phyloP scores from a whole-genome alignment of 2,888 invertebrate species.

The Conistra vaccinii region DNA sequence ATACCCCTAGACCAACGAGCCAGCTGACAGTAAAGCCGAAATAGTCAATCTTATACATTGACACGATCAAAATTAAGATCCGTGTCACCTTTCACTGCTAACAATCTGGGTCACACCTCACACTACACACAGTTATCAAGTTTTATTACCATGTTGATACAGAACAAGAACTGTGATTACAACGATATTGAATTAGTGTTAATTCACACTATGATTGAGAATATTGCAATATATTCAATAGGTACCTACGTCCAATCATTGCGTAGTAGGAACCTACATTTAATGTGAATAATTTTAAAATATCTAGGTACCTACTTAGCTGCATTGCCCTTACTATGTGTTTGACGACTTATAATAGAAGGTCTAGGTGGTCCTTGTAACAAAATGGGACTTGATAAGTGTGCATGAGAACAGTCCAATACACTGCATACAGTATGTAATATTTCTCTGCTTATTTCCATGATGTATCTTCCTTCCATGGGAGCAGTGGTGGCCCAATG shows the following conservation, averaged over 20 bases:
- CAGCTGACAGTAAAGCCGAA: neutral
- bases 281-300: neutral
- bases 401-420: too few relatives aligned
- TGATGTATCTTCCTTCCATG: neutral
- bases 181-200: slow-evolving; percentile 22
- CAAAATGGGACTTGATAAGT: neutral
- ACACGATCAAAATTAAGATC: neutral
- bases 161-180: slow-evolving; percentile 18
- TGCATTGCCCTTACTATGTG: neutral
- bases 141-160: slow-evolving; percentile 32
- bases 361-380: neutral
- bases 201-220: slow-evolving; percentile 23
- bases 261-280: neutral
- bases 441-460: neutral
- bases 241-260: neutral
- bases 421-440: neutral
- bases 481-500: too few relatives aligned
- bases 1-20: slow-evolving; percentile 91
- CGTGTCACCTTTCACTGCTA: slow-evolving; percentile 43
- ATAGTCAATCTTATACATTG: slow-evolving; percentile 18
- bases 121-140: slow-evolving; percentile 20
- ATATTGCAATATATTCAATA: slow-evolving; percentile 18
- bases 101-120: slow-evolving; percentile 44
- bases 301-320: neutral
- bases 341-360: neutral